Evolutionary conservation across 2,113 vertebrate species (phyloP), one percentile per base, ranked within the genome.

Genomic region (Otis tarda): DNA sequence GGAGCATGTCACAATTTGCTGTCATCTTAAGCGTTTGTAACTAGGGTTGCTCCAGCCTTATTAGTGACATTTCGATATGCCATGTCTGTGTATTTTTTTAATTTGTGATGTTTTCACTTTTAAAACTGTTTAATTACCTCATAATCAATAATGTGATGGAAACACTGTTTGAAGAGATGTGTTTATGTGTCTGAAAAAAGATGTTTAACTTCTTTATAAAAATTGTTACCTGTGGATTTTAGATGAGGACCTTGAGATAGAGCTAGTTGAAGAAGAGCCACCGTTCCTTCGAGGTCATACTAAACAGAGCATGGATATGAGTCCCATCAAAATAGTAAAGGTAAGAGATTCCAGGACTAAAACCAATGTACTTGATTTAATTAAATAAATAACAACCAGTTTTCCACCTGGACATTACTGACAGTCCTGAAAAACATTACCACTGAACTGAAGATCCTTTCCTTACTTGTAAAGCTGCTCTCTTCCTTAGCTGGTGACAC

Each of bases 251-350:
- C 98, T 99, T 89, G 99, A 99, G 96, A 99, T 99, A 52, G 99
- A 99, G 94, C 97, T 99, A 16, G 99, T 99, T 63, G 99, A 99
- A 88, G 99, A 99, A 95, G 99, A 99, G 52, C 99, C 99, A 5
- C 99, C 99, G 0, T 99, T 99, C 97, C 97, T 99, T 85, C 98
- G 99, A 95, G 99, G 99, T 50, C 99, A 99, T 95, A 99, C 99
- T 35, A 99, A 99, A 76, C 99, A 99, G 83, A 99, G 99, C 97
- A 99, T 99, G 99, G 99, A 99, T 97, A 99, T 99, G 99, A 99
- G 99, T 79, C 99, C 99, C 22, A 99, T 99, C 80, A 99, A 99
- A 97, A 99, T 99, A 10, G 99, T 99, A 23, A 99, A 99, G 99
- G 99, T 99, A 79, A 73, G 64, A 57, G 53, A 41, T 41, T 22